These are phyloP conservation scores for Peromyscus leucopus DNA, from an alignment of 2,113 vertebrate genomes.

Conservation along the genomic window DNA sequence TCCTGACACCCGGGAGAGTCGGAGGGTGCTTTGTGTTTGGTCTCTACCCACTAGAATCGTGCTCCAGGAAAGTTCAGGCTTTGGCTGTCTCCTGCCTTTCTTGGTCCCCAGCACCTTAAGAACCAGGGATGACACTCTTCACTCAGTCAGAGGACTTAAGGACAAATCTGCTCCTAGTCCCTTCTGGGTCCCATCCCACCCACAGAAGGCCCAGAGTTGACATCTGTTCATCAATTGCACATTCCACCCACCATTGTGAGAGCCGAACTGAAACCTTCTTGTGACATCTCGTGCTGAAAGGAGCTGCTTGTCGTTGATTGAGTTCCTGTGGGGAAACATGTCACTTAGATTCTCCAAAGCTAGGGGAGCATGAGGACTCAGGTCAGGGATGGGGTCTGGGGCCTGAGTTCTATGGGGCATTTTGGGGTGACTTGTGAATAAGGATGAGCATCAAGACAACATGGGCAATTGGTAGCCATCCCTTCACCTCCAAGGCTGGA, in stretches of 20 bases:
- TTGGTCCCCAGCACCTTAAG: background rate
- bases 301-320: constrained; percentile 70
- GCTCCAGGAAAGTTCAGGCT: background rate
- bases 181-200: background rate
- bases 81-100: background rate
- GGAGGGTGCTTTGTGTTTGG: background rate
- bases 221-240: background rate
- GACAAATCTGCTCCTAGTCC: background rate
- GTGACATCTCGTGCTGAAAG: constrained; percentile 87
- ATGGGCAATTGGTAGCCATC: accelerated
- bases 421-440: background rate
- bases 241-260: constrained; percentile 74
- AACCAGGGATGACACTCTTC: background rate
- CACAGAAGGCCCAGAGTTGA: background rate
- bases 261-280: constrained; percentile 85
- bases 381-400: background rate
- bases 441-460: background rate
- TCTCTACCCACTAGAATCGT: background rate
- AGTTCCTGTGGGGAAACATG: constrained; percentile 80
- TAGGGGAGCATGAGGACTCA: background rate
- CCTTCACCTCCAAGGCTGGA: background rate
- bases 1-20: background rate
- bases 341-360: background rate
- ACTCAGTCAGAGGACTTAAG: background rate
- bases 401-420: background rate